A percentile compares a stretch with the other conserved stretches of the same genome.
phyloP scores from a whole-genome alignment of 1,140 invertebrate species.

The Penaeus indicus region DNA sequence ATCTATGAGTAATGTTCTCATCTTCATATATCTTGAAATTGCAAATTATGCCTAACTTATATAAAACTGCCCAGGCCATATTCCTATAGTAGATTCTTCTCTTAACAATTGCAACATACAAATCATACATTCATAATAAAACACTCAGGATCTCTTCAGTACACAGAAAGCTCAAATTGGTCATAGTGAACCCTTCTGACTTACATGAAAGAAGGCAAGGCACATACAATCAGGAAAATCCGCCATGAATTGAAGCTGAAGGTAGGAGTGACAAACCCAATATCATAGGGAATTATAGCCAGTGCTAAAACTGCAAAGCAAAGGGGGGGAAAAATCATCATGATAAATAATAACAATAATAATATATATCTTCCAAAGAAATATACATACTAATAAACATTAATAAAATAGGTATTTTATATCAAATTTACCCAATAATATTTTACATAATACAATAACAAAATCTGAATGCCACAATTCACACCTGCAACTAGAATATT shows the following conservation, averaged over 20 bases:
- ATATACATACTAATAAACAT: too few relatives aligned
- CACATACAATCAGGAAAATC: slow-evolving; percentile 82
- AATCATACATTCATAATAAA: too few relatives aligned
- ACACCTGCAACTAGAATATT: slow-evolving; percentile 86
- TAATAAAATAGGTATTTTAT: too few relatives aligned
- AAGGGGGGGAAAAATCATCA: slow-evolving; percentile 21
- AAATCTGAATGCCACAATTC: slow-evolving; percentile 41
- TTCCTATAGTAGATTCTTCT: too few relatives aligned
- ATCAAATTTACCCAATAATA: too few relatives aligned
- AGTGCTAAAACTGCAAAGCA: slow-evolving; percentile 78
- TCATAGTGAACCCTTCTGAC: not conserved
- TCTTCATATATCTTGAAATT: too few relatives aligned
- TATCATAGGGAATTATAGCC: slow-evolving; percentile 81
- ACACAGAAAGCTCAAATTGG: too few relatives aligned
- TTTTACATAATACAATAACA: slow-evolving; percentile 13
- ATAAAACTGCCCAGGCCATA: too few relatives aligned
- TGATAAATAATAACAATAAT: not conserved
- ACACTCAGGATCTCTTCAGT: too few relatives aligned
- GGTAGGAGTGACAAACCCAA: slow-evolving; percentile 69
- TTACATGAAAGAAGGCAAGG: slow-evolving; percentile 75
- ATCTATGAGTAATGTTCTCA: too few relatives aligned
- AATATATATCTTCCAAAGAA: not conserved
- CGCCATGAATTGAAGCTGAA: slow-evolving; percentile 91
- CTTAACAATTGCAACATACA: too few relatives aligned
- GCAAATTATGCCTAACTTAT: too few relatives aligned